Conservation (phyloP, 30 jellyfish, hydroid and myxozoan genomes). For the Haliclystus octoradiatus region DNA sequence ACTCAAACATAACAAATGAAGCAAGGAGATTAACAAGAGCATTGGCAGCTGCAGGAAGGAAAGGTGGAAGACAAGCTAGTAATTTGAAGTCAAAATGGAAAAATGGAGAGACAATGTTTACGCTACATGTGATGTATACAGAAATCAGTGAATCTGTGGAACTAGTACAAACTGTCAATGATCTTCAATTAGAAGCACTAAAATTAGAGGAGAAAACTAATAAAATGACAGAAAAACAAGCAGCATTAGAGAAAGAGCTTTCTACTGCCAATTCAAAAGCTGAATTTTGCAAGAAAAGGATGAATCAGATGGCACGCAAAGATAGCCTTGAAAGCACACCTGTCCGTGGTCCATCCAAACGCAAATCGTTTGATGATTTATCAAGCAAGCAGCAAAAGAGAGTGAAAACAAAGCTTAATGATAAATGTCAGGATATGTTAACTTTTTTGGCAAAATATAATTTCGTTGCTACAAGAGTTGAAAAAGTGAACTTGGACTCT, state of each 20-base stretch:
- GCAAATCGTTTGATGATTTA: background rate
- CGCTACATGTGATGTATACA: no score
- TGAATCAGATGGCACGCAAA: constrained; percentile 8
- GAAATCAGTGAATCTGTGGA: no score
- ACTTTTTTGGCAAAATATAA: background rate
- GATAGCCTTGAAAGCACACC: no score
- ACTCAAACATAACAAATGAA: no score
- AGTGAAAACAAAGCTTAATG: background rate
- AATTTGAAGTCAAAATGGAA: no score
- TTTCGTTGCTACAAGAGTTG: constrained; percentile 10
- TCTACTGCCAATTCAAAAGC: background rate
- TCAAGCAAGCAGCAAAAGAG: background rate
- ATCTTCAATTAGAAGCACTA: no score
- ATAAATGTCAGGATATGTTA: background rate
- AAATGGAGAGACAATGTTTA: no score
- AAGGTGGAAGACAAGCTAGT: no score
- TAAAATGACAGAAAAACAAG: background rate
- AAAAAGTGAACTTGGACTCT: background rate
- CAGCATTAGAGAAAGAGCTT: background rate
- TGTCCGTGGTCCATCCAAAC: no score
- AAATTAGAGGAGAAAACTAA: background rate
- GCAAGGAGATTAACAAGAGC: no score
- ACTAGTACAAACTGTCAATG: no score
- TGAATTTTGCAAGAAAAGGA: background rate
- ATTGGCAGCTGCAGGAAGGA: no score